Evolutionary conservation across 2,113 vertebrate species (phyloP).

Genomic region (Macquaria australasica): DNA sequence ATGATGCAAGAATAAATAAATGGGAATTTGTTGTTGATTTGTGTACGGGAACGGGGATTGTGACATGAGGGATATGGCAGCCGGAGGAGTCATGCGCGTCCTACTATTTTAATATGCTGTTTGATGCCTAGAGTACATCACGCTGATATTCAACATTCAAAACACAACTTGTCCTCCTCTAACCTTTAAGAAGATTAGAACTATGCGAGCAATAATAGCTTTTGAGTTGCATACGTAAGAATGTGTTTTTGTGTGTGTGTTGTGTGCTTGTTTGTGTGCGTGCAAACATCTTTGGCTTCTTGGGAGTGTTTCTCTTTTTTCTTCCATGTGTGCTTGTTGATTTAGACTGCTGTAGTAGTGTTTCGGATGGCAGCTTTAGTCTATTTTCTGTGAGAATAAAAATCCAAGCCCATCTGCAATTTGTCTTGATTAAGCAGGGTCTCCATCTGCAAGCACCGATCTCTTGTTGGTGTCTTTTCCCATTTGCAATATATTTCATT

Average conservation of each 20-base stretch:
- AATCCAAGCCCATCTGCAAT: constrained; percentile 71
- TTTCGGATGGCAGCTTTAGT: constrained; percentile 55
- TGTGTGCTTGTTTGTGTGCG: constrained; percentile 23
- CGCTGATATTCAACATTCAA: constrained; percentile 50
- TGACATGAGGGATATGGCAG: constrained; percentile 62
- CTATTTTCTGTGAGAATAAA: constrained; percentile 66
- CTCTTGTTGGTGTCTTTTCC: constrained; percentile 77
- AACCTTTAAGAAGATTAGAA: constrained; percentile 69
- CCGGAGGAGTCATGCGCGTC: constrained; percentile 49
- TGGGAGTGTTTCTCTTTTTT: constrained; percentile 17
- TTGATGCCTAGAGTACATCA: constrained; percentile 41
- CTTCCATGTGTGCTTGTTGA: constrained; percentile 36
- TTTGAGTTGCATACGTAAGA: constrained; percentile 7
- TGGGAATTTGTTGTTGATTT: constrained; percentile 69
- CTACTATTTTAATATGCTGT: constrained; percentile 56
- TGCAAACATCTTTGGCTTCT: constrained; percentile 28
- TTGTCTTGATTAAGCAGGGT: constrained; percentile 79
- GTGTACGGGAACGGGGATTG: constrained; percentile 16
- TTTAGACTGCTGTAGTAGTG: constrained; percentile 36
- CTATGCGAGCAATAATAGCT: constrained; percentile 64
- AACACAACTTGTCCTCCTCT: constrained; percentile 53
- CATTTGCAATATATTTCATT: constrained; percentile 75
- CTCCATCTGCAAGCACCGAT: constrained; percentile 73
- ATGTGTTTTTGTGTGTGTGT: constrained; percentile 3
- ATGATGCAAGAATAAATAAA: constrained; percentile 78